Conservation (phyloP, 2,888 invertebrate species). For the Yponomeuta plumbellus region DNA sequence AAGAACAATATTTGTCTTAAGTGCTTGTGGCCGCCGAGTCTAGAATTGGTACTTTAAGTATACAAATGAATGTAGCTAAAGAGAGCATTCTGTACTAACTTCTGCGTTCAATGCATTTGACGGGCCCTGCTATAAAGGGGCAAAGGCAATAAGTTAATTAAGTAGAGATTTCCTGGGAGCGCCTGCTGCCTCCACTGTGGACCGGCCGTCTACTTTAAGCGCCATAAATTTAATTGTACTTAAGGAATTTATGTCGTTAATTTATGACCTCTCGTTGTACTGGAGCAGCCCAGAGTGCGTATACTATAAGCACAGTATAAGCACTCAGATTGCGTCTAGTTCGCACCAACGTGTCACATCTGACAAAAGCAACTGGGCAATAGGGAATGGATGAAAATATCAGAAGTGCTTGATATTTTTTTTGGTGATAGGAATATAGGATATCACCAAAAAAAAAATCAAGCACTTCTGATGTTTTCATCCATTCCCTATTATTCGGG, state of each 20-base stretch:
- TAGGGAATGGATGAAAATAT: too few species aligned
- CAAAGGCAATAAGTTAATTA: slow-evolving; percentile 28
- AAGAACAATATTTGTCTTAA: too few species aligned
- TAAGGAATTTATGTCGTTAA: slow-evolving; percentile 30
- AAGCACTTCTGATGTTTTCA: too few species aligned
- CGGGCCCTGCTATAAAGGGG: slow-evolving; percentile 20
- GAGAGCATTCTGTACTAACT: too few species aligned
- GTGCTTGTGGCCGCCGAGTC: too few species aligned
- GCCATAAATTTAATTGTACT: slow-evolving; percentile 29
- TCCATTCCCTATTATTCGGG: too few species aligned
- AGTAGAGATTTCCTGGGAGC: slow-evolving; percentile 20
- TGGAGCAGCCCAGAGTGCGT: not conserved
- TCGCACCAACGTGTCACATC: not conserved
- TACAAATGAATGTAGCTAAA: too few species aligned
- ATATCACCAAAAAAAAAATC: too few species aligned
- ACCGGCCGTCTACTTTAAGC: slow-evolving; percentile 17
- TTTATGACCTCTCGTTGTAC: slow-evolving; percentile 22
- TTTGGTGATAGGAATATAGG: too few species aligned
- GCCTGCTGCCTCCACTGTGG: slow-evolving; percentile 21
- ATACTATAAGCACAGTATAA: too few species aligned
- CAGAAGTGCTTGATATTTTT: too few species aligned
- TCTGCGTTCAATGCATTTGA: not conserved
- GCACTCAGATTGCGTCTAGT: slow-evolving; percentile 8
- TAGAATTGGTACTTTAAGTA: too few species aligned
- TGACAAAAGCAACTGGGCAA: not conserved